Conservation (phyloP, 2,888 invertebrate species). For the Crocallis elinguaria region DNA sequence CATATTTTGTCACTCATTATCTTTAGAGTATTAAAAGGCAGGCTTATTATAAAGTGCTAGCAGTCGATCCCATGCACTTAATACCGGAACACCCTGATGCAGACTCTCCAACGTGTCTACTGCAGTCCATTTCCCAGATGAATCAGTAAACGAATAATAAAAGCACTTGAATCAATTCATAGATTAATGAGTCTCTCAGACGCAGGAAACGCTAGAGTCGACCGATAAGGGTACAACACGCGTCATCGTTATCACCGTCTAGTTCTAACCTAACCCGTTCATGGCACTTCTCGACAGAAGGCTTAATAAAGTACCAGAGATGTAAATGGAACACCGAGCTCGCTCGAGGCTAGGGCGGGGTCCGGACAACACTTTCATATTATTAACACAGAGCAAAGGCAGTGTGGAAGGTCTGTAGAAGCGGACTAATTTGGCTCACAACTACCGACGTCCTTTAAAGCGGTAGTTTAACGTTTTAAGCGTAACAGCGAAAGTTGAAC, state of each 20-base stretch:
- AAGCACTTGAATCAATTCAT: conserved; percentile 10
- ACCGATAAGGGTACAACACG: conserved; percentile 24
- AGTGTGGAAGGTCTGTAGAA: conserved; percentile 13
- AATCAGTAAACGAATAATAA: conserved; percentile 19
- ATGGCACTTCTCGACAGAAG: conserved; percentile 66
- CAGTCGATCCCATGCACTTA: too few species aligned
- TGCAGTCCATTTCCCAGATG: conserved; percentile 1
- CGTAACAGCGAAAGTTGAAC: too few species aligned
- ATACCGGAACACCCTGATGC: not conserved
- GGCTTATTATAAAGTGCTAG: too few species aligned
- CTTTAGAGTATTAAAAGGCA: too few species aligned
- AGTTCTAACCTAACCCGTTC: conserved; percentile 27
- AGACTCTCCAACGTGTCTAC: conserved; percentile 1
- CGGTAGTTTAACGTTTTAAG: not conserved
- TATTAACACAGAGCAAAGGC: conserved; percentile 46
- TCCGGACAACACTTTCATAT: conserved; percentile 83
- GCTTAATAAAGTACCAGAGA: conserved; percentile 81
- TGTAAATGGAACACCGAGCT: conserved; percentile 80
- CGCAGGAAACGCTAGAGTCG: conserved; percentile 18
- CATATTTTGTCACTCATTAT: too few species aligned
- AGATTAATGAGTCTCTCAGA: conserved; percentile 20
- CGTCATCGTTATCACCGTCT: conserved; percentile 25
- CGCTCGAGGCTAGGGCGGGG: conserved; percentile 83
- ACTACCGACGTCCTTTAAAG: not conserved
- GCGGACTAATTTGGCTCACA: not conserved